These are phyloP conservation scores for Lordiphosa mommai DNA, from an alignment of 1,140 invertebrate genomes.

Conservation along the genomic window DNA sequence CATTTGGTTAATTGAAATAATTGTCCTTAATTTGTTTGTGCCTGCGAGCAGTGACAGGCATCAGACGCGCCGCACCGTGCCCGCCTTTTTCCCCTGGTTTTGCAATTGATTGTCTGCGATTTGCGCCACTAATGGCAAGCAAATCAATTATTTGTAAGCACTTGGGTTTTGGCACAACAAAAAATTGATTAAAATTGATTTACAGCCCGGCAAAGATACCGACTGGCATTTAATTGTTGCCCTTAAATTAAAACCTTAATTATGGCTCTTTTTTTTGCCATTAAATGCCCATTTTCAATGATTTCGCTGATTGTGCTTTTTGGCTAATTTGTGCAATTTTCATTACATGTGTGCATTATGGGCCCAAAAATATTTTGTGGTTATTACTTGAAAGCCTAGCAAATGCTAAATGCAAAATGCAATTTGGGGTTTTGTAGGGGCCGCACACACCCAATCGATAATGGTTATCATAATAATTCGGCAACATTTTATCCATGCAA, in stretches of 20 bases:
- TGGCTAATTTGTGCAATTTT: constrained; percentile 4
- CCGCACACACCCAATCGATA: constrained; percentile 28
- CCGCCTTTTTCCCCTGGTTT: constrained; percentile 3
- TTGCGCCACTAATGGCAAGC: constrained; percentile 65
- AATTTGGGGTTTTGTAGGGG: constrained; percentile 12
- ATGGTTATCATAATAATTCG: constrained; percentile 29
- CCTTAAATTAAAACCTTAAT: not conserved
- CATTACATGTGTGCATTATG: constrained; percentile 16
- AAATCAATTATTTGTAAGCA: constrained; percentile 72
- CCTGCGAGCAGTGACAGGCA: constrained; percentile 50
- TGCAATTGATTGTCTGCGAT: constrained; percentile 72
- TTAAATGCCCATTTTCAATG: too few species aligned
- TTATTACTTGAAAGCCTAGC: constrained; percentile 5
- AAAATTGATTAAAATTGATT: constrained; percentile 76
- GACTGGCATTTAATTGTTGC: not conserved
- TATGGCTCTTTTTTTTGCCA: not conserved
- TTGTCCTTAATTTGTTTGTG: constrained; percentile 77
- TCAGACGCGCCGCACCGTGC: not conserved
- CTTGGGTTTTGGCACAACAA: constrained; percentile 22
- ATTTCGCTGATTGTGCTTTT: too few species aligned
- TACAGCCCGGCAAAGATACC: constrained; percentile 45
- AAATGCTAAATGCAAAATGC: too few species aligned
- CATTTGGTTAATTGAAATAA: constrained; percentile 78
- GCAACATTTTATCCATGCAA: constrained; percentile 39
- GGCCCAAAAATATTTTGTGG: not conserved